Base-by-base conservation (phyloP, 2,113 vertebrate genomes). In the Corapipo altera region DNA sequence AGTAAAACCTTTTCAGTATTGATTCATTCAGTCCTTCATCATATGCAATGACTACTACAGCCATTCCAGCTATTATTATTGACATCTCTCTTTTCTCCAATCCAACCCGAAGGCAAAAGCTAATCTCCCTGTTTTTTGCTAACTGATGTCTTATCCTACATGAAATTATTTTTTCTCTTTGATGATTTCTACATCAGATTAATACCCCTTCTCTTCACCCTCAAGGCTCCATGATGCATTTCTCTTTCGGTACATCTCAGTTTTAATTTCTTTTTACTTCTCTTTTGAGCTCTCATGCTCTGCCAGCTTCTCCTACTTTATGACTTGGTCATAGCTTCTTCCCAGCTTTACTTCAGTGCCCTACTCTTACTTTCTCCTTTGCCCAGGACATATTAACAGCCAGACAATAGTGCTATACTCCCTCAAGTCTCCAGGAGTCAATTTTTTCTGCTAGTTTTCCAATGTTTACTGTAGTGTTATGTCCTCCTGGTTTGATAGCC, bases 221-320 rank as follows among this genome's bases (percentile, higher is more conserved):
- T 86, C 18, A 83, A 85, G 85, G 57, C 76, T 92, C 44, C n/a
- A 12, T 57, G 32, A n/a, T 82, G 59, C 48, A 85, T 81, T 92
- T 77, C 32, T 67, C 48, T 41, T 91, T 86, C 61, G 32, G 67
- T 65, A 20, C 52, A 73, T 73, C 64, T 75, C 28, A 16, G 32
- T 83, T 95, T 89, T 84, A 61, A 87, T 95, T 93, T 96, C 41
- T 48, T 93, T 93, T 90, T 86, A 65, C 69, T 93, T 85, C 64
- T 93, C 23, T 26, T 80, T 59, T 81, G 90, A 95, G n/a, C 41
- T 77, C 33, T 80, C 35, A 27, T 94, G 43, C 52, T 70, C 59
- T 91, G 32, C 41, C 61, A 93, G 37, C 41, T 92, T 70, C 52
- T 91, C 22, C 41, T 81, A 22, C 76, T 81, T 91, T 35, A 65